phyloP scores from a whole-genome alignment of 2,888 invertebrate species.

The Calliopum simillimum region DNA sequence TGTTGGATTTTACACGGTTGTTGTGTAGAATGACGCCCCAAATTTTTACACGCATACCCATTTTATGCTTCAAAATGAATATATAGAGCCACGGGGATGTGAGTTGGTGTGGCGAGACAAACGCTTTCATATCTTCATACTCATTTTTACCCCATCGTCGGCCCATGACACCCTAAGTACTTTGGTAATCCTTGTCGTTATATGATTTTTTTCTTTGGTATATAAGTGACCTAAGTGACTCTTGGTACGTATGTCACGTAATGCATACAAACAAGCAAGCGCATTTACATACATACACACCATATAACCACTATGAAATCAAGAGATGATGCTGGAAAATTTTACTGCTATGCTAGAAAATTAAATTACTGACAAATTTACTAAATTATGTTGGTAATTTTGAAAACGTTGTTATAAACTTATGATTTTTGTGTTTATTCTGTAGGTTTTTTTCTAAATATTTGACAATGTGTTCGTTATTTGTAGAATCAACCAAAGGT shows the following conservation, averaged over 20 bases:
- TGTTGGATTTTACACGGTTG: neutral
- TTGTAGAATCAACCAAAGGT: neutral
- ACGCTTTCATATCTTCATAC: neutral
- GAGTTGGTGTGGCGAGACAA: neutral
- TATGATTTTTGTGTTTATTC: neutral
- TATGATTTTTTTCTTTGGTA: slow-evolving; percentile 20
- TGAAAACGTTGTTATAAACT: slow-evolving; percentile 35
- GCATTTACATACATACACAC: too few species aligned
- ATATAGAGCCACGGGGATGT: slow-evolving; percentile 14
- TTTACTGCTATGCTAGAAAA: slow-evolving; percentile 40
- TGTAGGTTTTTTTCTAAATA: neutral
- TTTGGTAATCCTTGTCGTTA: slow-evolving; percentile 28
- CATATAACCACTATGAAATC: too few species aligned
- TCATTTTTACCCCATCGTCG: neutral
- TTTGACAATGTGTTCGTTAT: neutral
- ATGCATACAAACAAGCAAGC: neutral
- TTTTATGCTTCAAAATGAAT: neutral
- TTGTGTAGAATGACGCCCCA: slow-evolving; percentile 2
- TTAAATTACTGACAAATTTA: slow-evolving; percentile 61
- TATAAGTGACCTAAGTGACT: slow-evolving; percentile 31
- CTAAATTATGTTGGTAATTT: slow-evolving; percentile 53
- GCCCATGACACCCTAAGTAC: slow-evolving; percentile 13
- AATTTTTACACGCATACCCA: neutral
- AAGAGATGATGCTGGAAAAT: neutral
- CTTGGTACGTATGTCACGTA: slow-evolving; percentile 16